Evolutionary conservation across 2,797 vertebrate species (phyloP), one percentile per base, ranked within the genome.

Genomic region (Erethizon dorsatum): DNA sequence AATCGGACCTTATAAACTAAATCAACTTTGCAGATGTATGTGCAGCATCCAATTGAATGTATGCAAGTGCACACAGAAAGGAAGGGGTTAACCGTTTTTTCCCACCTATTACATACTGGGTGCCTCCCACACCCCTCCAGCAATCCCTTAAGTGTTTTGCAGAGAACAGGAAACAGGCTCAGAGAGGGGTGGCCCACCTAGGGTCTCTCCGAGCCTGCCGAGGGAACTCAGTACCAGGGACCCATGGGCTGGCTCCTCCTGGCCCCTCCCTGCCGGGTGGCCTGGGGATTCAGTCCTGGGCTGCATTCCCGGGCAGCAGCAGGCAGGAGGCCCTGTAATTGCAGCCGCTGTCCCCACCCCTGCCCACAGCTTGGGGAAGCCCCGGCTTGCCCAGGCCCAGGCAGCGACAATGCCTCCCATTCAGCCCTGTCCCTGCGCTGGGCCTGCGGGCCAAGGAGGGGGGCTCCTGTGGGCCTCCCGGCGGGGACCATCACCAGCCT

Each of bases 321-420:
- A 20, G 94, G 52, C 96, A 78, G 71, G 83, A 93, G 73, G 96
- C 95, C 90, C 57, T 94, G 96, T 91, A 96, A 97, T 69, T 96
- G 79, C 95, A 97, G 93, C 94, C 11, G 0, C 90, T 33, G 85
- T 69, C 31, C 86, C 95, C 41, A 15, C 92, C 83, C 41, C 59
- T 77, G 94, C 96, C 96, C 0, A 1, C 85, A 41, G 96, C 88
- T 88, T 10, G 20, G 65, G 89, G 95, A 96, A 94, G 91, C 86
- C 85, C 90, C 24, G 6, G 47, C 37, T 45, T 3, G 2, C 63
- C 91, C 0, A 20, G 78, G 50, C 65, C 65, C 15, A n/a, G 65
- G 65, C 67, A 9, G 69, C 37, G 22, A 98, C 98, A 98, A 98
- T 97, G 97, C 97, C 92, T 90, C 82, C 95, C 94, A 97, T 98